Evolutionary conservation across 92 coral and sea anemone species (phyloP).

Genomic region (Galaxea fascicularis): DNA sequence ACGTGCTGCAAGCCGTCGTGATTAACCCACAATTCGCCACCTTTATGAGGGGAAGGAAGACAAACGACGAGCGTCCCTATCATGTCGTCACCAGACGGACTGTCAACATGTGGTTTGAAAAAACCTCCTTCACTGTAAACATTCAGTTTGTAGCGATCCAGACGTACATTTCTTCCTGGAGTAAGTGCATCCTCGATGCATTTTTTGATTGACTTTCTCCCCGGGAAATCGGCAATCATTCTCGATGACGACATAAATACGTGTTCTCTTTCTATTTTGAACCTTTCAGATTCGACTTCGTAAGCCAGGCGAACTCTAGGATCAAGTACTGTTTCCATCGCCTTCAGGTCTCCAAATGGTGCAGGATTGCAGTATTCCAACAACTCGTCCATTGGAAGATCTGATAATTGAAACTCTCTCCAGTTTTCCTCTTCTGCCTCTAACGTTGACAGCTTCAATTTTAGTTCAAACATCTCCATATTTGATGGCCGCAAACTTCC

Average conservation of each 20-base stretch:
- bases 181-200: conserved; percentile 52
- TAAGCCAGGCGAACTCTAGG: conserved; percentile 67
- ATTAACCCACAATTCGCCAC: conserved; percentile 58
- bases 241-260: background rate
- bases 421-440: conserved; percentile 37
- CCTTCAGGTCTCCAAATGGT: conserved; percentile 67
- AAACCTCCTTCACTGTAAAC: conserved; percentile 60
- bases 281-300: conserved; percentile 57
- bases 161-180: conserved; percentile 43
- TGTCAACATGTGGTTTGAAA: conserved; percentile 62
- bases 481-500: conserved; percentile 48
- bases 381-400: conserved; percentile 48
- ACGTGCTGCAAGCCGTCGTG: conserved; percentile 68
- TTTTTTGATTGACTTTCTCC: background rate
- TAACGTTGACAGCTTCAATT: conserved; percentile 37
- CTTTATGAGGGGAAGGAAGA: conserved; percentile 63
- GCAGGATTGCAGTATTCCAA: conserved; percentile 58
- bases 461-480: conserved; percentile 16
- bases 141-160: conserved; percentile 54
- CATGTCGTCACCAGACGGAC: conserved; percentile 58
- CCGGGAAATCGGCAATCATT: conserved; percentile 14
- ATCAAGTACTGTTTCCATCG: conserved; percentile 62
- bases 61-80: conserved; percentile 70
- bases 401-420: conserved; percentile 42
- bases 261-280: conserved; percentile 28